Conservation (phyloP, 1,140 invertebrate genomes). For the Megalonaias nervosa region DNA sequence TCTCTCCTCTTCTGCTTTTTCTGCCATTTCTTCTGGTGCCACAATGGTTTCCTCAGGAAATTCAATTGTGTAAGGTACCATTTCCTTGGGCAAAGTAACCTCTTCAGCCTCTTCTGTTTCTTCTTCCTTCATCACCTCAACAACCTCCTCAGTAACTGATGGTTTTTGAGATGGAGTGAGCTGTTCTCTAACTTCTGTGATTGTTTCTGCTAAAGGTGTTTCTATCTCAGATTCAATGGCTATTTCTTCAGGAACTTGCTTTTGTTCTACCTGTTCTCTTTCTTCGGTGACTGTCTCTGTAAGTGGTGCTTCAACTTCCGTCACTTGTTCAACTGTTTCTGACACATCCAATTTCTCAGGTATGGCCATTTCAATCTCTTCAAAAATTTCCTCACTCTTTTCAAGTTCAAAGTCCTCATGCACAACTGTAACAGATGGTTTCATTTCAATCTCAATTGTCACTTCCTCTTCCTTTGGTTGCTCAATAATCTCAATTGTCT, state of each 20-base stretch:
- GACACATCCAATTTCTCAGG: neutral
- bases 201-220: slow-evolving; percentile 9
- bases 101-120: slow-evolving; percentile 6
- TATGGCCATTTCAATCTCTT: too few relatives aligned
- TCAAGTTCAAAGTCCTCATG: too few relatives aligned
- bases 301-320: too few relatives aligned
- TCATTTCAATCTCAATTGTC: too few relatives aligned
- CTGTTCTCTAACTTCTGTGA: slow-evolving; percentile 13
- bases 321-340: neutral
- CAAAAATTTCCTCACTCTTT: too few relatives aligned
- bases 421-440: too few relatives aligned
- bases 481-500: neutral
- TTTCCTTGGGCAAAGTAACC: neutral
- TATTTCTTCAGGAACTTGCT: slow-evolving; percentile 8
- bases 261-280: neutral
- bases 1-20: neutral
- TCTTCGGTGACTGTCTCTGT: neutral
- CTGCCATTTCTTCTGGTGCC: neutral
- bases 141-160: slow-evolving; percentile 7
- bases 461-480: neutral
- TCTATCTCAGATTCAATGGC: slow-evolving; percentile 9
- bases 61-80: neutral
- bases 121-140: slow-evolving; percentile 3
- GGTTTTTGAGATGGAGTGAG: slow-evolving; percentile 1
- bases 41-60: neutral